These are phyloP conservation scores for Onychomys arenicola DNA, from an alignment of 2,797 vertebrate species.

Conservation along the genomic window DNA sequence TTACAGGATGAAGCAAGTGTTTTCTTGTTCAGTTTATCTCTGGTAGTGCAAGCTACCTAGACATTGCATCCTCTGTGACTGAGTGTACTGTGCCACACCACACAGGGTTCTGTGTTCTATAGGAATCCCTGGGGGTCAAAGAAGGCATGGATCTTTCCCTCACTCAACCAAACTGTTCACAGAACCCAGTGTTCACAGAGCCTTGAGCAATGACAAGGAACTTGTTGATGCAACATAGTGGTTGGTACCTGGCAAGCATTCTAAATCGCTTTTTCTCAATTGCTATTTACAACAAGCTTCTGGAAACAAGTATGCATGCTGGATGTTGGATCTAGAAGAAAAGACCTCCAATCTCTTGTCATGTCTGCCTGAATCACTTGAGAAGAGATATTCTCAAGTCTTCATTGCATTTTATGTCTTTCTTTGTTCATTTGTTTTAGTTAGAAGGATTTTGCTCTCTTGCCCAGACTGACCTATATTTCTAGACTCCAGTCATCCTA, in stretches of 20 bases:
- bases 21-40: not conserved
- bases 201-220: not conserved
- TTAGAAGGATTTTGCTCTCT: not conserved
- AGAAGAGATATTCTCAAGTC: not conserved
- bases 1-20: not conserved
- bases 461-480: not conserved
- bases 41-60: not conserved
- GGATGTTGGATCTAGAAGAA: not conserved
- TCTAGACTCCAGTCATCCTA: not conserved
- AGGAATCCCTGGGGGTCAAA: not conserved
- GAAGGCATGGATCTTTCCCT: not conserved
- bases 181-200: not conserved
- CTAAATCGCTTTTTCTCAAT: not conserved
- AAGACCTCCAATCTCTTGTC: not conserved
- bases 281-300: not conserved
- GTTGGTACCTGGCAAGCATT: not conserved
- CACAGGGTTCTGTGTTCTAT: not conserved
- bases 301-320: not conserved
- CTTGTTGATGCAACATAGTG: not conserved
- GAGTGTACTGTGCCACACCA: not conserved
- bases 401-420: not conserved
- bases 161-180: not conserved
- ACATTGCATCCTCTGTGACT: not conserved
- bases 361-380: not conserved
- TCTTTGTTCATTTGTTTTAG: not conserved